These are phyloP conservation scores for Athalia rosae DNA, from an alignment of 2,888 invertebrate species.

Conservation along the genomic window DNA sequence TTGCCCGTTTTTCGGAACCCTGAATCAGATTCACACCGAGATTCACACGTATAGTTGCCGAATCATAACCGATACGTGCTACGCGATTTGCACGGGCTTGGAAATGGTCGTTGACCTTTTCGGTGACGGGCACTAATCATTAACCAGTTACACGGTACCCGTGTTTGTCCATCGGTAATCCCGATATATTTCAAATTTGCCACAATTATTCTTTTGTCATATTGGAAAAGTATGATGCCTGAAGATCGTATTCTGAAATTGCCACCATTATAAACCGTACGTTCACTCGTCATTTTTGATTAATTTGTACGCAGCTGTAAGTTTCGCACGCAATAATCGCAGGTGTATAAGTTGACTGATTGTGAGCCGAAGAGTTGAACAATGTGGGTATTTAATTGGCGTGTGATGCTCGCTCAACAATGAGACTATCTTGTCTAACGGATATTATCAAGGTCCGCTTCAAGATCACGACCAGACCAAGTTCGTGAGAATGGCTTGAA, in stretches of 20 bases:
- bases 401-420: constrained; percentile 58
- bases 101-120: constrained; percentile 40
- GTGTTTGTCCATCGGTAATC: constrained; percentile 4
- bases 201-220: no score
- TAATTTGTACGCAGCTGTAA: not conserved
- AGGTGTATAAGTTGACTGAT: not conserved
- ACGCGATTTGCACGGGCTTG: not conserved
- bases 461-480: constrained; percentile 41
- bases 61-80: not conserved
- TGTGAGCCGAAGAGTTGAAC: constrained; percentile 45
- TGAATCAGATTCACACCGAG: no score
- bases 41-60: no score
- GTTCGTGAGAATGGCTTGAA: constrained; percentile 65
- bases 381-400: constrained; percentile 59
- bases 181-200: constrained; percentile 1
- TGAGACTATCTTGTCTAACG: constrained; percentile 51
- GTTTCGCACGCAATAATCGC: not conserved
- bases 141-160: not conserved
- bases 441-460: constrained; percentile 43
- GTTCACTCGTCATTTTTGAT: not conserved
- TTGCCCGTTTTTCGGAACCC: no score
- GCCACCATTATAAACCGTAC: not conserved
- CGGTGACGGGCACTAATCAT: constrained; percentile 10
- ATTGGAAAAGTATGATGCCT: no score
- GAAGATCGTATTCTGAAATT: not conserved